phyloP scores from a whole-genome alignment of 2,113 vertebrate species.

The Asarcornis scutulata region DNA sequence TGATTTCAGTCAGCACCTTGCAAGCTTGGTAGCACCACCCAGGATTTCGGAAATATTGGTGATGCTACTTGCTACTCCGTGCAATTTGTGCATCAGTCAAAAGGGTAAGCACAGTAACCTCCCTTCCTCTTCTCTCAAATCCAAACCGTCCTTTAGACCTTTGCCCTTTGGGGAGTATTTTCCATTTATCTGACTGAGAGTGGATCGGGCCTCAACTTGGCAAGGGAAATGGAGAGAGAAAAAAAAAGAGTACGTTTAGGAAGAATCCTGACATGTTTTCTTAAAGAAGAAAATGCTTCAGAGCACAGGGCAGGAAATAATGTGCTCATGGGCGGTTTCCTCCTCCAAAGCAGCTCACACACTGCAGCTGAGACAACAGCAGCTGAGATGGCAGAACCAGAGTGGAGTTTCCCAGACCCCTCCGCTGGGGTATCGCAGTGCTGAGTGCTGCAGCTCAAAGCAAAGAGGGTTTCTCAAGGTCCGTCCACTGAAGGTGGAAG shows the following conservation, averaged over 20 bases:
- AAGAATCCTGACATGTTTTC: constrained; percentile 45
- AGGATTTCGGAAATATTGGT: neutral
- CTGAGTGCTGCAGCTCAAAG: neutral
- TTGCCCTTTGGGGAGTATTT: neutral
- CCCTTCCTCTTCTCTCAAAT: neutral
- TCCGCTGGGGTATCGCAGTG: neutral
- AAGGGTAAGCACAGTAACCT: neutral
- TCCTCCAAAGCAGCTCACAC: neutral
- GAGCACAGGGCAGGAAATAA: constrained; percentile 56
- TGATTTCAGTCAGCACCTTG: neutral
- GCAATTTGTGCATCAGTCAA: neutral
- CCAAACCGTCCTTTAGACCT: neutral
- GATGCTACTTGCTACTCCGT: neutral
- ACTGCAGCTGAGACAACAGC: constrained; percentile 48
- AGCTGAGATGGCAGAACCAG: neutral
- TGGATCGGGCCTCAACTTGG: neutral
- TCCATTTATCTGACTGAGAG: neutral
- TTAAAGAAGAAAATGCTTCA: constrained; percentile 43
- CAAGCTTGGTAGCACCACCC: neutral
- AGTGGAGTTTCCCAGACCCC: constrained; percentile 8
- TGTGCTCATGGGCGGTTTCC: constrained; percentile 51
- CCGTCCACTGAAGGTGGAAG: neutral
- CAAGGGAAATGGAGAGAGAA: neutral
- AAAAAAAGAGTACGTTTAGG: neutral
- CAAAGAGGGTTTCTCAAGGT: neutral